Evolutionary conservation across 2,797 vertebrate species (phyloP).

Genomic region (Hoplostethus mediterraneus): DNA sequence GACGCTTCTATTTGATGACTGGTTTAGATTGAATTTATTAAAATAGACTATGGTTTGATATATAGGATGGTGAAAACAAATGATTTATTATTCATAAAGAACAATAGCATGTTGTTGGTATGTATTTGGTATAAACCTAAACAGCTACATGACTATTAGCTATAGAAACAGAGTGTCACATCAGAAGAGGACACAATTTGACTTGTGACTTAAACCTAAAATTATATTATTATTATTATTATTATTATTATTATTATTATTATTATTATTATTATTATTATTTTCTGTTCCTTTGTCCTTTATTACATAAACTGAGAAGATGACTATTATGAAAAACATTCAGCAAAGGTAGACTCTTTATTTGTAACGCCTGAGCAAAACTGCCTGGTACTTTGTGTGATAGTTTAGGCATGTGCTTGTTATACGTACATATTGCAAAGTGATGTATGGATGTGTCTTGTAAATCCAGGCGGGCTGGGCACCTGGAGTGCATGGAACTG

Average conservation of each 20-base stretch:
- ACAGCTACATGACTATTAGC: too few species aligned
- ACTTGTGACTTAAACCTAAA: too few species aligned
- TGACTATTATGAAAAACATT: too few species aligned
- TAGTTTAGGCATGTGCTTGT: background rate
- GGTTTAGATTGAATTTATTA: background rate
- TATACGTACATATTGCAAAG: background rate
- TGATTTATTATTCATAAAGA: background rate
- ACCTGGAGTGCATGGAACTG: background rate
- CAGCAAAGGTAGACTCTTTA: background rate
- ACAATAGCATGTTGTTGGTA: background rate
- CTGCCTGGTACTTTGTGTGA: background rate
- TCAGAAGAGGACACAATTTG: too few species aligned
- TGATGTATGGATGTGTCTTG: background rate
- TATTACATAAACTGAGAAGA: too few species aligned
- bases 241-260: too few species aligned
- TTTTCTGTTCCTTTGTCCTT: too few species aligned
- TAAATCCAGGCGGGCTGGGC: background rate
- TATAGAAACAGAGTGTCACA: too few species aligned
- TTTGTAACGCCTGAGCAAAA: background rate
- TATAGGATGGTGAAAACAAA: background rate
- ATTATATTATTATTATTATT: too few species aligned
- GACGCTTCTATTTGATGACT: background rate
- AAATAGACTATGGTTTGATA: background rate
- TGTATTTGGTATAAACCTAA: too few species aligned
- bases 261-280: too few species aligned